Percentiles rank a stretch among this genome's conserved stretches.
Conservation (phyloP, 2,113 vertebrate genomes). For the Marcusenius ussheri region DNA sequence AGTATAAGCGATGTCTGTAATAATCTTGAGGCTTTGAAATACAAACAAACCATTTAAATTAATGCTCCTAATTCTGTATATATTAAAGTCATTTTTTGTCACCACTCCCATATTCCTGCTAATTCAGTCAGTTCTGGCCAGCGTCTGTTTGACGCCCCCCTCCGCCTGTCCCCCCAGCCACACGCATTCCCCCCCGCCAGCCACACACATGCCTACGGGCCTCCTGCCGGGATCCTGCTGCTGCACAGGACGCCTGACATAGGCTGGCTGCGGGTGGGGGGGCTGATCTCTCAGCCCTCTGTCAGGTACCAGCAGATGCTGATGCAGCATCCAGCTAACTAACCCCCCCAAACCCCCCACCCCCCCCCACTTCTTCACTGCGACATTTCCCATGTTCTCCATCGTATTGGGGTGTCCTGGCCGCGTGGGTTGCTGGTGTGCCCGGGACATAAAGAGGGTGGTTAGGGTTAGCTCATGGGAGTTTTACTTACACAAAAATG, state of each 20-base stretch:
- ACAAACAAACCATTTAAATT: neutral
- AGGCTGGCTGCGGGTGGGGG: neutral
- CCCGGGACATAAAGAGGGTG: neutral
- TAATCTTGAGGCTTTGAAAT: neutral
- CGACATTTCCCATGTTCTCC: neutral
- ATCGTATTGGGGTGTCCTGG: neutral
- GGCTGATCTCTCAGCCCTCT: neutral
- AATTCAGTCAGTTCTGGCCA: neutral
- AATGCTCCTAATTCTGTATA: neutral
- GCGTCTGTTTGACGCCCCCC: neutral
- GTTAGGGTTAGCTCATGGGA: neutral
- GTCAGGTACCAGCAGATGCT: slow-evolving; percentile 1
- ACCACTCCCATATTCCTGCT: neutral
- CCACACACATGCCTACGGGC: neutral
- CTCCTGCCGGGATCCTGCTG: neutral
- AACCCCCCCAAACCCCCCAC: no score
- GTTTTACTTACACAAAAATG: no score
- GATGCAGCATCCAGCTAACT: neutral
- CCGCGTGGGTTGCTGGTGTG: neutral
- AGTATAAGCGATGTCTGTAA: neutral
- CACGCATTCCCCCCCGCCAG: neutral
- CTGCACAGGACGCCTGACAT: neutral
- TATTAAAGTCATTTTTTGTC: neutral
- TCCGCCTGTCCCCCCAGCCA: neutral
- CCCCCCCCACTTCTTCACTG: neutral